These are phyloP conservation scores for Neuroterus valhalla DNA, from an alignment of 1,140 invertebrate genomes.

Conservation along the genomic window DNA sequence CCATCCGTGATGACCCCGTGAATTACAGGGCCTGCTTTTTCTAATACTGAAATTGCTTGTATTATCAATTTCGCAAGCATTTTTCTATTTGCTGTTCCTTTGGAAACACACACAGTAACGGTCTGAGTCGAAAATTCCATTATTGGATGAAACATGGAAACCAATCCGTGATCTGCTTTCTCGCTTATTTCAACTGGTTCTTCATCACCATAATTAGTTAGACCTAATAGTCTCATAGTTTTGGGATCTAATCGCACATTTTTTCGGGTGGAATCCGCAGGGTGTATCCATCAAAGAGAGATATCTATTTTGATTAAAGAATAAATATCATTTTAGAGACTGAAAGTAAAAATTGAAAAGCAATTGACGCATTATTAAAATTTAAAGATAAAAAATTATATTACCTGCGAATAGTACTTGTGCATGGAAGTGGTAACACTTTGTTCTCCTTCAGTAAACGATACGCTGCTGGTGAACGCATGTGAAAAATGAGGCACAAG, in stretches of 20 bases:
- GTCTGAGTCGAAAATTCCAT: slow-evolving; percentile 40
- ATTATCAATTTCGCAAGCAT: slow-evolving; percentile 39
- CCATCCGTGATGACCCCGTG: slow-evolving; percentile 47
- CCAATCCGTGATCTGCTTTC: slow-evolving; percentile 44
- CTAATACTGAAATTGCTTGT: slow-evolving; percentile 41
- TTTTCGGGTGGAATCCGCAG: slow-evolving; percentile 39
- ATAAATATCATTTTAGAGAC: slow-evolving; percentile 29
- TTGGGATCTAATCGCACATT: slow-evolving; percentile 23
- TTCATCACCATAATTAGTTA: slow-evolving; percentile 41
- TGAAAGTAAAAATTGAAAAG: neutral
- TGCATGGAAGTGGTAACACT: too few species aligned
- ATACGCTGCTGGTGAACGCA: too few species aligned
- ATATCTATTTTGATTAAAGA: slow-evolving; percentile 28
- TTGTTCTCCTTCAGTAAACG: too few species aligned
- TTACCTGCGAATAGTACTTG: too few species aligned
- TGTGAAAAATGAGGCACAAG: too few species aligned
- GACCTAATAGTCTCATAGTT: slow-evolving; percentile 36
- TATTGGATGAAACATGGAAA: slow-evolving; percentile 42
- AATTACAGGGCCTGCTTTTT: slow-evolving; percentile 44
- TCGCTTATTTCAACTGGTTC: slow-evolving; percentile 6
- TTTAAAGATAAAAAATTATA: too few species aligned
- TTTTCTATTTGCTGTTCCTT: slow-evolving; percentile 37
- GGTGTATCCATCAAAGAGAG: slow-evolving; percentile 35
- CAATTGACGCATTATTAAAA: slow-evolving; percentile 12
- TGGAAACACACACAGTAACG: slow-evolving; percentile 43